phyloP scores from a whole-genome alignment of 2,797 vertebrate species.

The Falco peregrinus region DNA sequence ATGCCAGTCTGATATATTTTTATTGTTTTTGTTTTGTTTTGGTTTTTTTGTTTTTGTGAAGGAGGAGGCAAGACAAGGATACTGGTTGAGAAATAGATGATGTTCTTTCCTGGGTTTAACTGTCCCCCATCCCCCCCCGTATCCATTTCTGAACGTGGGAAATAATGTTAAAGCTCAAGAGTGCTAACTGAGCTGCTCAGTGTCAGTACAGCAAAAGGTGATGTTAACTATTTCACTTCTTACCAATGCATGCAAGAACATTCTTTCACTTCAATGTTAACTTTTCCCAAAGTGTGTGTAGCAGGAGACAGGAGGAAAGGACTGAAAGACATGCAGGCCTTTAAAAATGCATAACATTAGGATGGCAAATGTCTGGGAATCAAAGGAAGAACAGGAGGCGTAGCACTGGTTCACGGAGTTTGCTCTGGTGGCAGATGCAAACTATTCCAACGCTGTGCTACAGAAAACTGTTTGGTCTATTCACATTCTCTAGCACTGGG shows the following conservation, averaged over 20 bases:
- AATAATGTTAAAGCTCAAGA: not conserved
- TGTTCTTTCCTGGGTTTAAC: not conserved
- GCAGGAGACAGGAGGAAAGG: not conserved
- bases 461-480: not conserved
- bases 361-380: not conserved
- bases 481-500: not conserved
- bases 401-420: not conserved
- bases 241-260: not conserved
- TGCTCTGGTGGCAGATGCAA: not conserved
- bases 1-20: not conserved
- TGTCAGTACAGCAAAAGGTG: not conserved
- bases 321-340: not conserved
- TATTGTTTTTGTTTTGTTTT: too few species aligned
- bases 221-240: not conserved
- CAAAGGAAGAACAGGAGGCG: not conserved
- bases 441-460: not conserved
- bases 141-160: not conserved
- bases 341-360: not conserved
- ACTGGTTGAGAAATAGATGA: not conserved
- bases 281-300: not conserved
- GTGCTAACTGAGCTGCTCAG: not conserved
- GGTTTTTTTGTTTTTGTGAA: not conserved
- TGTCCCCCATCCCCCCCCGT: fast-evolving
- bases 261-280: not conserved
- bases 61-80: not conserved